Evolutionary conservation across 2,888 invertebrate species (phyloP), one percentile per base, ranked within the genome.

Genomic region (Allacma fusca): DNA sequence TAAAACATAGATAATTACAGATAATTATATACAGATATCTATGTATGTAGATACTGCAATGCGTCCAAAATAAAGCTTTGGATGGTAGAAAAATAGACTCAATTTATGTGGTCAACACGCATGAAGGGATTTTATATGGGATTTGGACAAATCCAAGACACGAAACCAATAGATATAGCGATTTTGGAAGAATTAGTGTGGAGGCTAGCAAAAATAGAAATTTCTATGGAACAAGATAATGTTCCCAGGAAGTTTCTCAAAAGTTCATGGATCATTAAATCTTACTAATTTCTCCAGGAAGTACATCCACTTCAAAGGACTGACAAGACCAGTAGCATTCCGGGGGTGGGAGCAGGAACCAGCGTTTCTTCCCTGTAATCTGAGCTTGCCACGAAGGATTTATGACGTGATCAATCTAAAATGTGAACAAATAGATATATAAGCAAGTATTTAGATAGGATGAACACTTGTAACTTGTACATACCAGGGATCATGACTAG

Each of bases 361-460:
- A 98, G 80, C 90, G 89, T 87, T 98, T 98, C 83, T 89, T 90
- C 0, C 98, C 97, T 73, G 91, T 91, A 70, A 98, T 89, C 88
- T 98, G 98, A 0, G 97, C 97, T 88, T 98, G 98, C 98, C 98
- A 98, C 1, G 97, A 98, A 76, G 97, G 94, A 87, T 94, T 91
- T 72, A 91, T 91, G 71, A 98, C 98, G 80, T 96, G 94, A 87
- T 98, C 98, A 83, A 98, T 93, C 97, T 97, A 85, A 0, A 85
- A 85, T 85, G 80, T 69, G 78, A 44, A 70, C 62, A 80, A 65
- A 68, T n/a, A n/a, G n/a, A n/a, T n/a, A n/a, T n/a, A 62, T 4
- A 59, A 71, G 7, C 29, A 57, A 28, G 65, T 26, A n/a, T 26
- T 26, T 24, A 19, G 28, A 28, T 28, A 65, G 26, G 50, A 19